Evolutionary conservation across 2,797 vertebrate genomes (phyloP).

Genomic region (Diplodus puntazzo): DNA sequence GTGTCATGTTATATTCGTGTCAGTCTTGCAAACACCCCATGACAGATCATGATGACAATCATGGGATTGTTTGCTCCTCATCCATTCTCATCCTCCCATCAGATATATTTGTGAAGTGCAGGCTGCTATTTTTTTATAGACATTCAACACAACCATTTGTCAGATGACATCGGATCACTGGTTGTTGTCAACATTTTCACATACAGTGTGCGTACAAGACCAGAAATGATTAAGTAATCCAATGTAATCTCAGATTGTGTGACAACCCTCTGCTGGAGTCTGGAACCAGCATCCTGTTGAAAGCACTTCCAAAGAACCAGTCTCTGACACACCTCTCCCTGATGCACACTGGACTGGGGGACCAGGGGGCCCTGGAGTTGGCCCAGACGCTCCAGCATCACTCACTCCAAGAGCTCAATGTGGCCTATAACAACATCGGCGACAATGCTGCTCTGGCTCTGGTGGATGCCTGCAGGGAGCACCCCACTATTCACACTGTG

Average conservation of each 20-base stretch:
- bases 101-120: too few species aligned
- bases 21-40: too few species aligned
- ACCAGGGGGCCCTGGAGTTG: conserved; percentile 85
- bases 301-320: conserved; percentile 88
- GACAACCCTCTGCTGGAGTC: conserved; percentile 89
- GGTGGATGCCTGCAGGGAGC: conserved; percentile 90
- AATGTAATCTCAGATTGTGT: conserved; percentile 74
- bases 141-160: background rate
- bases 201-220: background rate
- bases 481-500: conserved; percentile 90
- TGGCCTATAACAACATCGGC: conserved; percentile 94
- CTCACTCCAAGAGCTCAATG: conserved; percentile 91
- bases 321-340: conserved; percentile 89
- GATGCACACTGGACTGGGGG: conserved; percentile 91
- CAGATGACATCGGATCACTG: background rate
- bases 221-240: background rate
- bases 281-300: conserved; percentile 85
- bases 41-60: too few species aligned
- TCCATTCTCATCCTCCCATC: too few species aligned
- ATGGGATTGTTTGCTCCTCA: too few species aligned
- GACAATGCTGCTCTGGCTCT: conserved; percentile 88
- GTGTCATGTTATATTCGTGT: too few species aligned
- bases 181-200: background rate
- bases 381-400: conserved; percentile 85
- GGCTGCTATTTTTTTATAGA: too few species aligned